Percentiles rank a stretch among this genome's conserved stretches.
These are phyloP conservation scores for Napeogenes inachia DNA, from an alignment of 2,888 invertebrate genomes.

Conservation along the genomic window DNA sequence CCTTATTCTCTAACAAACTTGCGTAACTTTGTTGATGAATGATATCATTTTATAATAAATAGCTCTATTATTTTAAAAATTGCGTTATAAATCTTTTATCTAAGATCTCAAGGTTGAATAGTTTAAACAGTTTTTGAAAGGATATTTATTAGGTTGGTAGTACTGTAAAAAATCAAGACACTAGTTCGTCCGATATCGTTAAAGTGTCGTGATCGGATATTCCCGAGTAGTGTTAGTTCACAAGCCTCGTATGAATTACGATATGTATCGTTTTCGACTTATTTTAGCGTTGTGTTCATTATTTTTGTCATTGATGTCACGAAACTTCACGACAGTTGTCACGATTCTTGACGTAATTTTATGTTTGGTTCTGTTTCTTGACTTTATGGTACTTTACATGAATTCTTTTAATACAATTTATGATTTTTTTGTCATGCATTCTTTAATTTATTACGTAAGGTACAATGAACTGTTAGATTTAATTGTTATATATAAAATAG, in stretches of 20 bases:
- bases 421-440: neutral
- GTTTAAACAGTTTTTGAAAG: too few relatives aligned
- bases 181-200: slow-evolving; percentile 40
- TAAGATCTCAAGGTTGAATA: too few relatives aligned
- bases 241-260: slow-evolving; percentile 42
- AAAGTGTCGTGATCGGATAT: slow-evolving; percentile 58
- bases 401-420: neutral
- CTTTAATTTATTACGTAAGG: too few relatives aligned
- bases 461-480: too few relatives aligned
- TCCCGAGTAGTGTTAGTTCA: slow-evolving; percentile 50
- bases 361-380: slow-evolving; percentile 32
- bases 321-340: slow-evolving; percentile 48
- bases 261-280: slow-evolving; percentile 54
- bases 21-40: slow-evolving; percentile 14
- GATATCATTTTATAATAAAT: neutral
- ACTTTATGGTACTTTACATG: neutral
- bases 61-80: too few relatives aligned
- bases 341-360: slow-evolving; percentile 57
- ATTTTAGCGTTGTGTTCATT: slow-evolving; percentile 50
- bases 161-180: too few relatives aligned
- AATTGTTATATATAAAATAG: neutral
- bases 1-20: slow-evolving; percentile 9
- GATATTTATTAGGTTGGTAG: too few relatives aligned
- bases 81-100: too few relatives aligned
- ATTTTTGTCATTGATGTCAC: slow-evolving; percentile 58